Percentiles rank a stretch among this genome's conserved stretches.
Conservation (phyloP, 2,888 invertebrate genomes). For the Eupithecia tripunctaria region DNA sequence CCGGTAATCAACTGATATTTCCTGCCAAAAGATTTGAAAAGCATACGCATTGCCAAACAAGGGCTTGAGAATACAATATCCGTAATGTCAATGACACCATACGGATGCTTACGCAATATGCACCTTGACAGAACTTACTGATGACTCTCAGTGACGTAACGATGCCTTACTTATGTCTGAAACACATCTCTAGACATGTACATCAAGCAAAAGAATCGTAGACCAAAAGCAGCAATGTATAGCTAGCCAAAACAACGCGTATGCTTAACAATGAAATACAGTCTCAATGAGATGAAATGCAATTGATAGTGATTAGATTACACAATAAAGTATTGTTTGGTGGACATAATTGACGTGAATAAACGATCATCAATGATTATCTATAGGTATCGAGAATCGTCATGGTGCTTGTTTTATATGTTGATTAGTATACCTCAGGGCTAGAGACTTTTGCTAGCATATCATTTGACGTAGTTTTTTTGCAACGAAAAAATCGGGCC, state of each 20-base stretch:
- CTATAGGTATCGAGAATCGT: conserved; percentile 52
- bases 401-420: not conserved
- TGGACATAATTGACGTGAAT: conserved; percentile 71
- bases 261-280: conserved; percentile 56
- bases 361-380: conserved; percentile 65
- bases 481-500: too few relatives aligned
- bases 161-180: conserved; percentile 37
- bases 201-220: not conserved
- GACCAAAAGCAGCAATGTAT: conserved; percentile 47
- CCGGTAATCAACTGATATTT: not conserved
- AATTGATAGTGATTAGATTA: conserved; percentile 79
- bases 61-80: conserved; percentile 66
- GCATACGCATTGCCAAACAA: conserved; percentile 62
- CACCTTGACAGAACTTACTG: conserved; percentile 76
- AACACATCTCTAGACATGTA: conserved; percentile 43
- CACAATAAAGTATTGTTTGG: conserved; percentile 77
- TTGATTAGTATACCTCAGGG: not conserved
- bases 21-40: conserved; percentile 20
- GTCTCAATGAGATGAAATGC: conserved; percentile 74
- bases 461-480: too few relatives aligned
- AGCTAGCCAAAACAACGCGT: conserved; percentile 43
- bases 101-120: conserved; percentile 75
- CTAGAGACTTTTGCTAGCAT: not conserved
- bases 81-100: conserved; percentile 81
- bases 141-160: conserved; percentile 69